phyloP scores from a whole-genome alignment of 23 tunicate species.

The Clavelina lepadiformis region DNA sequence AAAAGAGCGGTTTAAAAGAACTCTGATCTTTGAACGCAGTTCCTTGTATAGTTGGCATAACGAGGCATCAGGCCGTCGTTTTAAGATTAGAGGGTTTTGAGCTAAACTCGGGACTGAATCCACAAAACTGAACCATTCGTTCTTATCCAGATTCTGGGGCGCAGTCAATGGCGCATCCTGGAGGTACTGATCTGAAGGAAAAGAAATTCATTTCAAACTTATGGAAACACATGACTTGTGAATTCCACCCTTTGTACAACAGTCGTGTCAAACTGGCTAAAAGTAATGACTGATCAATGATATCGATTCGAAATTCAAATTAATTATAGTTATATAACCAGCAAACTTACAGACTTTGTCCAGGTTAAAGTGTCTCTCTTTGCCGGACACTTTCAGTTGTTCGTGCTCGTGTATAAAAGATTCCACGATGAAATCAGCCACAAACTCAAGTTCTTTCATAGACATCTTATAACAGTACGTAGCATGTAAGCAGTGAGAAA shows the following conservation, averaged over 20 bases:
- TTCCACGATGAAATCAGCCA: slow-evolving; percentile 70
- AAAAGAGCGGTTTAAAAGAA: slow-evolving; percentile 12
- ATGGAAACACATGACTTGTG: background rate
- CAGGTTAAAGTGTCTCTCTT: slow-evolving; percentile 68
- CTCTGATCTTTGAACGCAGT: slow-evolving; percentile 1
- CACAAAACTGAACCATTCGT: slow-evolving; percentile 59
- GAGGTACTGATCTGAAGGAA: slow-evolving; percentile 50
- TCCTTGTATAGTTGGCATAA: slow-evolving; percentile 37
- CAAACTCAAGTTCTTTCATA: slow-evolving; percentile 42
- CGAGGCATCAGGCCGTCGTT: slow-evolving; percentile 41
- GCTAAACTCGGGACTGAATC: slow-evolving; percentile 29
- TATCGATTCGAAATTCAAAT: background rate
- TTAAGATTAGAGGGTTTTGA: slow-evolving; percentile 30
- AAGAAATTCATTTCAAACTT: background rate
- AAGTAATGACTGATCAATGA: background rate
- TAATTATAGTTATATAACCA: background rate
- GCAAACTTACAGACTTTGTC: slow-evolving; percentile 63
- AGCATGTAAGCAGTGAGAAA: no score
- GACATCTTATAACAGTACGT: no score
- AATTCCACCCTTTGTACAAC: background rate
- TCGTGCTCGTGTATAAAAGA: slow-evolving; percentile 42
- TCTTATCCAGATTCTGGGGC: slow-evolving; percentile 16
- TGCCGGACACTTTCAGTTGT: slow-evolving; percentile 23
- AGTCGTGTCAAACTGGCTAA: no score
- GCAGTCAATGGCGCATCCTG: slow-evolving; percentile 32